phyloP scores from a whole-genome alignment of 2,888 invertebrate genomes.

The Pelosia muscerda region DNA sequence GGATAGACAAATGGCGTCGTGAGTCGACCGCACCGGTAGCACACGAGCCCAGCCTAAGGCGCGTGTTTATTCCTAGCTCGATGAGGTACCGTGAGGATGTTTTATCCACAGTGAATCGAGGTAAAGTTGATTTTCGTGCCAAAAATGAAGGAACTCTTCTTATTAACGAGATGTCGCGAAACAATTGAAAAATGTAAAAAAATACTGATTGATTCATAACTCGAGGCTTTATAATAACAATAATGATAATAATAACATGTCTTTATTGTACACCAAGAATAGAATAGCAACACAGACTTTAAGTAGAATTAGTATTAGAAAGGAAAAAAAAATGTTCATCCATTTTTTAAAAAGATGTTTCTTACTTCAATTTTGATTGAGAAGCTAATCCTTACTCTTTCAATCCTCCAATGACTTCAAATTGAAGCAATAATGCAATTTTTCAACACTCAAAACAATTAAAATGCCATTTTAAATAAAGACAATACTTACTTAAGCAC shows the following conservation, averaged over 20 bases:
- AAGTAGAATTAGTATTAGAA: too few relatives aligned
- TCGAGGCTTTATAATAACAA: too few relatives aligned
- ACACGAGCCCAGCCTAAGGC: slow-evolving; percentile 67
- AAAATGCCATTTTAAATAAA: too few relatives aligned
- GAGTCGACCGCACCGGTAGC: slow-evolving; percentile 83
- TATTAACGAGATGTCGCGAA: not conserved
- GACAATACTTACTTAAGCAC: too few relatives aligned
- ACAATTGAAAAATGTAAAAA: not conserved
- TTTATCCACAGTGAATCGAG: slow-evolving; percentile 25
- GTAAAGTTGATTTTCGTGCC: slow-evolving; percentile 17
- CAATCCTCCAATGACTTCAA: not conserved
- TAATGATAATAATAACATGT: too few relatives aligned
- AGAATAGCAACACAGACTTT: too few relatives aligned
- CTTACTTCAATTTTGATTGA: not conserved
- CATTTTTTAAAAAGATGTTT: not conserved
- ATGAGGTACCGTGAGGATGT: slow-evolving; percentile 43
- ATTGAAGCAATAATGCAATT: too few relatives aligned
- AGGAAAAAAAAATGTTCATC: not conserved
- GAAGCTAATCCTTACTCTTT: not conserved
- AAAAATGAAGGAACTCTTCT: not conserved
- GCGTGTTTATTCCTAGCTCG: slow-evolving; percentile 45
- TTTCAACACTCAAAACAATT: too few relatives aligned
- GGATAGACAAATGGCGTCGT: slow-evolving; percentile 82
- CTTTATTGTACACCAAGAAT: too few relatives aligned
- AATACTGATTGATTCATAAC: not conserved